Evolutionary conservation across 1,140 invertebrate genomes (phyloP).

Genomic region (Bombus superbus): DNA sequence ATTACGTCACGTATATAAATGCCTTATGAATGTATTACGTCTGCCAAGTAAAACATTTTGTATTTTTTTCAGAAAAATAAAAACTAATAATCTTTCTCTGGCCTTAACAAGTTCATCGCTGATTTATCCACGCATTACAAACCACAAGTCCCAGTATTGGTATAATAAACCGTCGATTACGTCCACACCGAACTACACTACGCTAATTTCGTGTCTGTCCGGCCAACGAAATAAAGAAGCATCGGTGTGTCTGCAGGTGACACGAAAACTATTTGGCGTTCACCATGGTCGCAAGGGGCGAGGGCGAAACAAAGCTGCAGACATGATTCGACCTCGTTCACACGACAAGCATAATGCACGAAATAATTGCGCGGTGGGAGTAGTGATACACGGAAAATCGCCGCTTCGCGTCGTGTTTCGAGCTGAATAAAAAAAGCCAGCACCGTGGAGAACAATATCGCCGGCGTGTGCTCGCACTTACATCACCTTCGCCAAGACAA

Average conservation of each 20-base stretch:
- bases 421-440: slow-evolving; percentile 17
- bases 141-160: too few relatives aligned
- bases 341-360: slow-evolving; percentile 33
- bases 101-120: too few relatives aligned
- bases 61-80: too few relatives aligned
- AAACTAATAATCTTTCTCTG: too few relatives aligned
- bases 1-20: too few relatives aligned
- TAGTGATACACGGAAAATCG: slow-evolving; percentile 55
- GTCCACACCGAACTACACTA: background rate
- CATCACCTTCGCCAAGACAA: slow-evolving; percentile 17
- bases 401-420: background rate
- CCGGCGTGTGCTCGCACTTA: slow-evolving; percentile 11
- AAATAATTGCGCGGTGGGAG: slow-evolving; percentile 30
- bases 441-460: slow-evolving; percentile 35
- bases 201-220: background rate
- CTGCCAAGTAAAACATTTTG: too few relatives aligned
- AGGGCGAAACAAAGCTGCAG: slow-evolving; percentile 45
- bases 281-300: background rate
- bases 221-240: background rate
- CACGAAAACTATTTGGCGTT: background rate
- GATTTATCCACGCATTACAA: too few relatives aligned
- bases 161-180: too few relatives aligned
- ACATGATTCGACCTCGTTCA: slow-evolving; percentile 59
- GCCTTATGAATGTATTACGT: too few relatives aligned
- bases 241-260: background rate